A percentile compares a stretch with the other conserved stretches of the same genome.
Evolutionary conservation across 2,113 vertebrate species (phyloP).

Genomic region (Podilymbus podiceps): DNA sequence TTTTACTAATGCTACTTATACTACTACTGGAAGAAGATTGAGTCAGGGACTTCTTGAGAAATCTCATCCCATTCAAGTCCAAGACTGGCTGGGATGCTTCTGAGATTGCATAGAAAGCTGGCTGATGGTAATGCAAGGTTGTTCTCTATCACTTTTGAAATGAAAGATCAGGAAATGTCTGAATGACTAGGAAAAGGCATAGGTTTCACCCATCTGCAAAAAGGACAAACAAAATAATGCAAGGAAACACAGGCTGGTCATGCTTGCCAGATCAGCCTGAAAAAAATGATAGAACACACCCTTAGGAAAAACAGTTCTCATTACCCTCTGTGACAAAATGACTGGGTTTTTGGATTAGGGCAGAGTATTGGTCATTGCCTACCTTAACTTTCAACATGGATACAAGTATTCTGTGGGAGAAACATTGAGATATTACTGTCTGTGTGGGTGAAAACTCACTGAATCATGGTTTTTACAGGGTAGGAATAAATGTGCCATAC

Average conservation of each 20-base stretch:
- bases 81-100: not conserved
- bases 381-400: not conserved
- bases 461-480: not conserved
- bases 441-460: not conserved
- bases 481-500: not conserved
- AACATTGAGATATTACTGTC: not conserved
- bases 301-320: not conserved
- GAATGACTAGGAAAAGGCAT: not conserved
- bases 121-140: not conserved
- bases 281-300: not conserved
- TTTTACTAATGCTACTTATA: not conserved
- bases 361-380: not conserved
- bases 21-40: not conserved
- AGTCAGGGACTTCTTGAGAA: not conserved
- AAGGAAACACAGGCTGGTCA: not conserved
- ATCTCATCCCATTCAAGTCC: not conserved
- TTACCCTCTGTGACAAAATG: not conserved
- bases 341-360: not conserved
- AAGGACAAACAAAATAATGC: not conserved
- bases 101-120: not conserved
- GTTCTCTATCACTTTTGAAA: not conserved
- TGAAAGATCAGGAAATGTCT: not conserved
- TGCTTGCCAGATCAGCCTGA: not conserved
- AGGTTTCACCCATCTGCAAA: not conserved
- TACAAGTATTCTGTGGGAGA: not conserved